Evolutionary conservation across 2,888 invertebrate species (phyloP), one percentile per base, ranked within the genome.

Genomic region (Drosophila nr. fundita): DNA sequence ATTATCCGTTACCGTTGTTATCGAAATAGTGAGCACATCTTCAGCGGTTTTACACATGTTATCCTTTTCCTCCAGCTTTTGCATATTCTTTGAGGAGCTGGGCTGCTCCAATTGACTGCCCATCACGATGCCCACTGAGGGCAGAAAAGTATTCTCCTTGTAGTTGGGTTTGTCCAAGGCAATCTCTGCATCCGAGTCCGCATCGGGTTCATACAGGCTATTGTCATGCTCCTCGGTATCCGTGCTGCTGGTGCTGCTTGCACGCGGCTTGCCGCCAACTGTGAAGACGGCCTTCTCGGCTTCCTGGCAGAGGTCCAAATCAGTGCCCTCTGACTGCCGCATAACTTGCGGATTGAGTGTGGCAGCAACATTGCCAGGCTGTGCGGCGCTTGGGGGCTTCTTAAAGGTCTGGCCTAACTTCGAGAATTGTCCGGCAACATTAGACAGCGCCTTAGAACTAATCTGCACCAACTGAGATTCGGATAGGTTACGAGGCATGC

Each of bases 371-470:
- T 74, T 85, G 24, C 58, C 55, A 4, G 83, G 13, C 27, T 77
- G 78, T 29, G 94, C 80, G 13, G 59, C 55, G 30, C 34, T 55
- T 0, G 77, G 15, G 2, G 83, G 74, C 53, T 87, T 80, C 69
- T 90, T 94, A 90, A 79, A 94, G 91, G 69, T 95, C 92, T 82
- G 95, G 85, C 93, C 95, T 92, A 98, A 92, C 92, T 97, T 97
- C 68, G 96, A 97, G 92, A 98, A 97, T 91, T 97, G 97, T 78
- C 97, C 97, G 0, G 96, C 95, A 94, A 98, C 96, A 91, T 97
- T 98, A 75, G 95, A 96, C 68, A 98, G 93, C 55, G 97, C 98
- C 94, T 97, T 97, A 11, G 97, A 96, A 88, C 97, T 97, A 53
- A 97, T 94, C 36, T 96, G 96, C 13, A 96, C 94, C 5, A 98